Evolutionary conservation across 1,140 invertebrate genomes (phyloP).

Genomic region (Saxidomus purpurata): DNA sequence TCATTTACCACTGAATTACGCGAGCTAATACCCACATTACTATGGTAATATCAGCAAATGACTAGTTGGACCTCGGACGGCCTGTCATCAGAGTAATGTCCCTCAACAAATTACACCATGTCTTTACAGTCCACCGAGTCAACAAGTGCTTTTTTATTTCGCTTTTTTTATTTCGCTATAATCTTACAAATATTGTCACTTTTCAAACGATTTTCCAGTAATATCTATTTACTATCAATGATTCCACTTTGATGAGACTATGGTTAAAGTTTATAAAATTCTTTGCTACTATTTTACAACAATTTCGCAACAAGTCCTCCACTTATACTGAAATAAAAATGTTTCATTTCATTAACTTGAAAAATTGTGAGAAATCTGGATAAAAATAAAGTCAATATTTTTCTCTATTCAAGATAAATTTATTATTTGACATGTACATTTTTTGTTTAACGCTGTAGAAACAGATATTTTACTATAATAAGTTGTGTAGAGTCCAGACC

Average conservation of each 20-base stretch:
- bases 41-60: background rate
- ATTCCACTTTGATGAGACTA: background rate
- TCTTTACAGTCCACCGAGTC: background rate
- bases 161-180: background rate
- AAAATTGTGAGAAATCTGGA: background rate
- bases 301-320: background rate
- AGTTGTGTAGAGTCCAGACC: too few species aligned
- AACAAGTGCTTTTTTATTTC: background rate
- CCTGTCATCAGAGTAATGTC: background rate
- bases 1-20: background rate
- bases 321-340: conserved; percentile 1
- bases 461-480: too few species aligned
- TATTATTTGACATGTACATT: too few species aligned
- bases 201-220: too few species aligned
- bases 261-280: background rate
- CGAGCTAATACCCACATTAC: background rate
- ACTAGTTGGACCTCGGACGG: background rate
- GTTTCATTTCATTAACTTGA: background rate
- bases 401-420: too few species aligned
- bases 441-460: too few species aligned
- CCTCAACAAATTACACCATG: background rate
- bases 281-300: background rate
- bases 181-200: background rate
- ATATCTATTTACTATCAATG: conserved; percentile 3
- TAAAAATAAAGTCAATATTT: background rate